phyloP scores from a whole-genome alignment of 2,797 vertebrate species.

The Liasis olivaceus region DNA sequence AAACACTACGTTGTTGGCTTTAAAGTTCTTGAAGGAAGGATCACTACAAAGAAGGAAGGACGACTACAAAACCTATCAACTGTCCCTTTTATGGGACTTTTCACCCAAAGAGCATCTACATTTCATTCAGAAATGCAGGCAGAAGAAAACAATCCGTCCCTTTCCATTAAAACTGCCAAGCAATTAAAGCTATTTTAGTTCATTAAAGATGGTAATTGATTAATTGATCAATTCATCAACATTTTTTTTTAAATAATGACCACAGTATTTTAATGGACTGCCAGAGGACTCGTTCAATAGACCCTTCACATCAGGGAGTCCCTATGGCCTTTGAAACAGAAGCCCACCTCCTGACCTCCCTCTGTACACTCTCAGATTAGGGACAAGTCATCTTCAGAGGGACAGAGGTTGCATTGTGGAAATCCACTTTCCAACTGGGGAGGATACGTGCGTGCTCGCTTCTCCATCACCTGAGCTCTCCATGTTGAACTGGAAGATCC shows the following conservation, averaged over 20 bases:
- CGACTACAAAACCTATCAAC: not conserved
- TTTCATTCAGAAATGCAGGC: not conserved
- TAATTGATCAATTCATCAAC: slow-evolving; percentile 37
- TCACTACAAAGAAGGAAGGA: not conserved
- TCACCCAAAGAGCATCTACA: not conserved
- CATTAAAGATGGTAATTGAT: slow-evolving; percentile 40
- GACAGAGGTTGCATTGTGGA: not conserved
- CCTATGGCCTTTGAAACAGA: not conserved
- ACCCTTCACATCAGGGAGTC: not conserved
- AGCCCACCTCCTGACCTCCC: not conserved
- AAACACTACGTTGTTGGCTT: not conserved
- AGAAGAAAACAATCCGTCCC: slow-evolving; percentile 22
- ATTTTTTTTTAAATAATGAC: slow-evolving; percentile 5
- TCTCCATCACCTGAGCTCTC: not conserved
- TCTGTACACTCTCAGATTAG: not conserved
- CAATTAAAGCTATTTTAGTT: slow-evolving; percentile 30
- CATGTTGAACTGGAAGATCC: not conserved
- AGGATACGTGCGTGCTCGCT: not conserved
- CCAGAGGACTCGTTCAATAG: not conserved
- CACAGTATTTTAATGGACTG: slow-evolving; percentile 13
- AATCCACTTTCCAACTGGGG: not conserved
- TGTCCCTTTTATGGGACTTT: not conserved
- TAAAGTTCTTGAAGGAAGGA: not conserved
- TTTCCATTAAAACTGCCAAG: slow-evolving; percentile 39
- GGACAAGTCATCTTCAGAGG: not conserved